Base-by-base conservation (phyloP, 2,113 vertebrate genomes). In the Hipposideros armiger region DNA sequence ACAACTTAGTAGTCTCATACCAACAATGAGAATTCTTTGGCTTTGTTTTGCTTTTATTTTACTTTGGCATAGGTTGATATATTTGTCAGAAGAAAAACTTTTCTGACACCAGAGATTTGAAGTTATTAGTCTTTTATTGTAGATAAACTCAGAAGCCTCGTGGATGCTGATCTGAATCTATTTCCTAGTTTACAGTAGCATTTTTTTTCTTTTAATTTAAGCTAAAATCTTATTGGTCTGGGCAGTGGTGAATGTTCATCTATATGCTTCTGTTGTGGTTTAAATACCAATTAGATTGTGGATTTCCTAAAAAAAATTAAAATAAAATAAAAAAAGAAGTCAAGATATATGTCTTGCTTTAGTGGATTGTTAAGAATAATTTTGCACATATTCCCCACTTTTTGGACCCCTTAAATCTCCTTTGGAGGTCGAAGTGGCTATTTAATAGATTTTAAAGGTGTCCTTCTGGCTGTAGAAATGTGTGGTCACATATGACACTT, bases 161-260 rank as follows among this genome's bases (percentile, higher is more conserved):
- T 99, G 99, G 98, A 98, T 98, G 99, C 98, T 98, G 98, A 98
- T 98, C 98, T 98, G 98, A 98, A 98, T 98, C 97, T 97, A 98
- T 98, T 98, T 99, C 98, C 98, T 98, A 98, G 98, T 99, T 98
- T 99, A 99, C 98, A 98, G 98, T 98, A 98, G 98, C 84, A 88
- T 97, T 97, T 98, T 98, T 95, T 97, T 98, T 72, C 96, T 96
- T 97, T 98, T 97, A 98, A 98, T 98, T 98, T 98, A 98, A 99
- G 97, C 97, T 98, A 98, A 98, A 98, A 98, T 99, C 98, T 98
- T 98, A 99, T 98, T 98, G 99, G 99, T 99, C 99, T 99, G 99
- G 99, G 98, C 99, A 99, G 99, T 99, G 99, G 99, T 99, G 99
- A 99, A 99, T 99, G 99, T 99, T 99, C 99, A 98, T 99, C 98